Percentiles rank a stretch among this genome's conserved stretches.
Evolutionary conservation across 2,797 vertebrate species (phyloP).

Genomic region (Margarornis squamiger): DNA sequence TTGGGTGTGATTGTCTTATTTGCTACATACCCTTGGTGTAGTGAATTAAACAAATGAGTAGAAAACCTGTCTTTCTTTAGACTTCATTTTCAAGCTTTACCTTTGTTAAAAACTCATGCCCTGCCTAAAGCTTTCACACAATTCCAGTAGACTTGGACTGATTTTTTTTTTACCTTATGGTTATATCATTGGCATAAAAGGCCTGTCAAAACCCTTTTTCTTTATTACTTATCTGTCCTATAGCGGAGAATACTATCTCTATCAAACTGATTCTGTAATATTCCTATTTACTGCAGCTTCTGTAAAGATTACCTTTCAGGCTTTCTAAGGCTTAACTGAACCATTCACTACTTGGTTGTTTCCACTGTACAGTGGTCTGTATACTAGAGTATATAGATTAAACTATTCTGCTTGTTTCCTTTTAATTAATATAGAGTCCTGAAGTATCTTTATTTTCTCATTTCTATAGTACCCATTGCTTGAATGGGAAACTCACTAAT

Average conservation of each 20-base stretch:
- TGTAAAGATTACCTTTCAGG: background rate
- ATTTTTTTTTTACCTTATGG: background rate
- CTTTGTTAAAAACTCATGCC: background rate
- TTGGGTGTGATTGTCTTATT: background rate
- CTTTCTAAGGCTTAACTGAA: background rate
- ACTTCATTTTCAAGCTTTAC: background rate
- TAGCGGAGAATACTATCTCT: background rate
- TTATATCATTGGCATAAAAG: background rate
- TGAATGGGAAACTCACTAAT: background rate
- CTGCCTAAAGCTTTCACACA: background rate
- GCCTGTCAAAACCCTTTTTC: background rate
- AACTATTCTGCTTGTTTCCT: background rate
- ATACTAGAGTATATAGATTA: background rate
- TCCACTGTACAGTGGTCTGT: background rate
- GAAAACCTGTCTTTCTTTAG: background rate
- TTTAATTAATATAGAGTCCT: background rate
- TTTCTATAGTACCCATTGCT: background rate
- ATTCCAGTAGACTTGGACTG: rapidly evolving
- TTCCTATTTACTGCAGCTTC: background rate
- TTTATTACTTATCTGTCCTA: background rate
- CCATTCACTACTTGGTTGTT: background rate
- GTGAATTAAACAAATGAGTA: background rate
- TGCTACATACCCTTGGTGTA: background rate
- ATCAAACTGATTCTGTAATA: background rate
- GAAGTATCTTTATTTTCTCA: background rate